These are phyloP conservation scores for Heliconius himera DNA, from an alignment of 1,140 invertebrate genomes.

Conservation along the genomic window DNA sequence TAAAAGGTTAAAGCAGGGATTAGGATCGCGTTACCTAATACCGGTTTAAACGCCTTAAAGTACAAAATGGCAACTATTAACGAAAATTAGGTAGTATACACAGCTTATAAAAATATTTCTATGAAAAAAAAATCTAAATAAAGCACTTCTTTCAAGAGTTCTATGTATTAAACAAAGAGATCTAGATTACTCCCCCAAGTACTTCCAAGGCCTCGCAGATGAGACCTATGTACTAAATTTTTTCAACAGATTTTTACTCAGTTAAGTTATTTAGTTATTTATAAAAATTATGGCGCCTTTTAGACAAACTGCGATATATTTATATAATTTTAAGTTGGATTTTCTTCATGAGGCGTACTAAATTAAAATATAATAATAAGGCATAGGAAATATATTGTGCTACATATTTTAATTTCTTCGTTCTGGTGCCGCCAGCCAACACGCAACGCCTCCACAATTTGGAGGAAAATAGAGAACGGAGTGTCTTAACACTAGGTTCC, in stretches of 20 bases:
- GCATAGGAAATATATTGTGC: too few relatives aligned
- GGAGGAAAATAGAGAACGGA: too few relatives aligned
- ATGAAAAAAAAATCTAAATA: neutral
- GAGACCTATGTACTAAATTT: neutral
- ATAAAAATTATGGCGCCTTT: too few relatives aligned
- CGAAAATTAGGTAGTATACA: neutral
- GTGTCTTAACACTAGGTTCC: too few relatives aligned
- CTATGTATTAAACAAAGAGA: neutral
- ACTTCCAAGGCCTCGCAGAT: neutral
- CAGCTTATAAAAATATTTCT: neutral
- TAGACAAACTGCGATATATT: too few relatives aligned
- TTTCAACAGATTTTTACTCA: neutral
- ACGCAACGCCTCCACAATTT: too few relatives aligned
- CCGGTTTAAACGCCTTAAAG: constrained; percentile 5
- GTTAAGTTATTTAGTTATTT: too few relatives aligned
- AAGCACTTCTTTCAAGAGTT: neutral
- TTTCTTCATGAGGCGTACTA: too few relatives aligned
- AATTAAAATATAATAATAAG: too few relatives aligned
- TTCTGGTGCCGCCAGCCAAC: too few relatives aligned
- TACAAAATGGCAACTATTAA: constrained; percentile 6
- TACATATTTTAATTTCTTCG: too few relatives aligned
- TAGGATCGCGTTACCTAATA: constrained; percentile 26
- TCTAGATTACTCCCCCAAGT: neutral
- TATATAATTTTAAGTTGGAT: too few relatives aligned
- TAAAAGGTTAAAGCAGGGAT: constrained; percentile 19